Conservation (phyloP, 2,113 vertebrate genomes). For the Sprattus sprattus region DNA sequence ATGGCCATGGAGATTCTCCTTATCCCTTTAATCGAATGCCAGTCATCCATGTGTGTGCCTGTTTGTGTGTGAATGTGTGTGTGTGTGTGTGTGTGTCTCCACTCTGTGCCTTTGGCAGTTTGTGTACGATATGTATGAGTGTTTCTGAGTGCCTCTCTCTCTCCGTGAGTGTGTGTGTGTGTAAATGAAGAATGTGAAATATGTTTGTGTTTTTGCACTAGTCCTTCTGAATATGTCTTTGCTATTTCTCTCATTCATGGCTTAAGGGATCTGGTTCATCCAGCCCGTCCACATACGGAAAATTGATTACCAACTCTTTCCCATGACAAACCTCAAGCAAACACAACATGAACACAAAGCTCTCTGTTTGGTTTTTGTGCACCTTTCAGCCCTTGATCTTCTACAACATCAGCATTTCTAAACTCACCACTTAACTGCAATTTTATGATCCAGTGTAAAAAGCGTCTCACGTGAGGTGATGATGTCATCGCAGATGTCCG, state of each 20-base stretch:
- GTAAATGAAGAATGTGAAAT: not conserved
- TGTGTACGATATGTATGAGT: not conserved
- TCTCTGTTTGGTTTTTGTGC: not conserved
- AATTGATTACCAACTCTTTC: conserved; percentile 8
- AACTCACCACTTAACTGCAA: not conserved
- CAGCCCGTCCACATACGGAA: not conserved
- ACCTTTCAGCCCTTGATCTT: not conserved
- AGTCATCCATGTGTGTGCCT: not conserved
- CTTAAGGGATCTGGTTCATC: not conserved
- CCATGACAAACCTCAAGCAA: not conserved
- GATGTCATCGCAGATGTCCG: too few species aligned
- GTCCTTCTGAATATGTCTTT: not conserved
- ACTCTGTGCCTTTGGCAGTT: not conserved
- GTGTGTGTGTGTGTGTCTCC: too few species aligned
- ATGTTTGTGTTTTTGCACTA: not conserved
- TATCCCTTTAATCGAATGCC: not conserved
- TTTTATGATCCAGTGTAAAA: too few species aligned
- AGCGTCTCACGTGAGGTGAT: too few species aligned
- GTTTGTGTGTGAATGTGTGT: too few species aligned
- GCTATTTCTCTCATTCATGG: not conserved
- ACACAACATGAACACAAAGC: not conserved
- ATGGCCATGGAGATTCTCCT: not conserved
- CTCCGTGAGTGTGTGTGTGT: not conserved
- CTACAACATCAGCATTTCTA: not conserved
- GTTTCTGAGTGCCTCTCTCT: not conserved